Conservation (phyloP, 2,797 vertebrate genomes). For the Poecilia gillii region DNA sequence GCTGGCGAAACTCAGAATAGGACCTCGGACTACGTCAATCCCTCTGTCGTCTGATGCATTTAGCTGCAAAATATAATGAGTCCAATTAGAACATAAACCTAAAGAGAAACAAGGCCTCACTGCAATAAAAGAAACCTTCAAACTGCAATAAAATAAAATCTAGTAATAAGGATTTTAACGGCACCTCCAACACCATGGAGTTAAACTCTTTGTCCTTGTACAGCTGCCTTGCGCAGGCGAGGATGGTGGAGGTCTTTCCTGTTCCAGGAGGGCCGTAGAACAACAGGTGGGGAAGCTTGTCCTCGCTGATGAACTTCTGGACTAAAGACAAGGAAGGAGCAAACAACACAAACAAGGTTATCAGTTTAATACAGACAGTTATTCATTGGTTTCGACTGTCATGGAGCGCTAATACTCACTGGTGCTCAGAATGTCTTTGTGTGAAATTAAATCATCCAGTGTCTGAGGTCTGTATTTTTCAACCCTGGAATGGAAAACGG, state of each 20-base stretch:
- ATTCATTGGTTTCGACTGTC: not conserved
- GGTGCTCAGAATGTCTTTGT: slow-evolving; percentile 92
- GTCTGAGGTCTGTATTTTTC: slow-evolving; percentile 95
- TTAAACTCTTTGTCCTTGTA: slow-evolving; percentile 92
- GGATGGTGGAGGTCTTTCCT: slow-evolving; percentile 96
- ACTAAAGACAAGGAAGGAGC: slow-evolving; percentile 73
- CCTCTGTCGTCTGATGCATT: slow-evolving; percentile 97
- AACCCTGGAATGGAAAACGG: slow-evolving; percentile 81
- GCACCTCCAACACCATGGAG: slow-evolving; percentile 96
- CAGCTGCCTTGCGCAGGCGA: slow-evolving; percentile 92
- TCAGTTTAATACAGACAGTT: not conserved
- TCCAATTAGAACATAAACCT: not conserved
- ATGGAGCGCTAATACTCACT: slow-evolving; percentile 78
- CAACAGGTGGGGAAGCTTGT: slow-evolving; percentile 91
- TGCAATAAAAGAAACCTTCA: not conserved
- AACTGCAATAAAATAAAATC: not conserved
- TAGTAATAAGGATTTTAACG: not conserved
- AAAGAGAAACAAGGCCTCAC: accelerated
- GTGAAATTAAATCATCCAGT: slow-evolving; percentile 93
- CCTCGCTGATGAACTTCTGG: slow-evolving; percentile 93
- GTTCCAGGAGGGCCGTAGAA: slow-evolving; percentile 97
- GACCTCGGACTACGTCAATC: slow-evolving; percentile 93
- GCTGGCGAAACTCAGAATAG: slow-evolving; percentile 95
- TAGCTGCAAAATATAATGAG: slow-evolving; percentile 76
- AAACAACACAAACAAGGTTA: not conserved